A percentile compares a stretch with the other conserved stretches of the same genome.
Conservation (phyloP, 2,888 invertebrate genomes). For the Graphium colonna region DNA sequence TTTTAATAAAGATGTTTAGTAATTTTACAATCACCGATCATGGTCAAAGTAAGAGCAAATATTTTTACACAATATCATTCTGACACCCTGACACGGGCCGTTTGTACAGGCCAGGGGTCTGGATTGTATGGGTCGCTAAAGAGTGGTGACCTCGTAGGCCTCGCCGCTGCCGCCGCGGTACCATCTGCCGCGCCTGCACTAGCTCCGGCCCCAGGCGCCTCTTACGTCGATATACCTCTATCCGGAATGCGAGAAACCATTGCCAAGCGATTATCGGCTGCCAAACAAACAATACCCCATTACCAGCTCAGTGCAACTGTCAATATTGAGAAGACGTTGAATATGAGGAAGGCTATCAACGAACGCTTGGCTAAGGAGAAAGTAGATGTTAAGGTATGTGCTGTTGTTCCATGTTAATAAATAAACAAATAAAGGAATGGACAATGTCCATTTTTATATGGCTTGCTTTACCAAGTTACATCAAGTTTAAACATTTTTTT, state of each 20-base stretch:
- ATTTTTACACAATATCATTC: background rate
- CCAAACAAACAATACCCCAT: slow-evolving; percentile 97
- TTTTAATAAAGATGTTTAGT: too few species aligned
- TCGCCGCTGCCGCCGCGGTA: slow-evolving; percentile 32
- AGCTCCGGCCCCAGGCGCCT: slow-evolving; percentile 66
- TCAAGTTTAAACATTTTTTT: too few species aligned
- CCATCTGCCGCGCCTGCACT: slow-evolving; percentile 41
- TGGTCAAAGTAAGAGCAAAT: background rate
- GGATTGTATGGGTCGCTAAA: slow-evolving; percentile 92
- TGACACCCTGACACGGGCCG: slow-evolving; percentile 29
- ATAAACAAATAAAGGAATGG: too few species aligned
- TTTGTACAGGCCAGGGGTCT: slow-evolving; percentile 82
- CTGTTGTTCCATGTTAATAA: too few species aligned
- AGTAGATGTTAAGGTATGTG: slow-evolving; percentile 79
- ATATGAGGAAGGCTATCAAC: slow-evolving; percentile 88
- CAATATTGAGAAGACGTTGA: slow-evolving; percentile 89
- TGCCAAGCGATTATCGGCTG: slow-evolving; percentile 91
- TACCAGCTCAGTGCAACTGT: slow-evolving; percentile 95
- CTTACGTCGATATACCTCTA: slow-evolving; percentile 89
- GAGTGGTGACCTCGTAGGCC: slow-evolving; percentile 85
- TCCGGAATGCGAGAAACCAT: slow-evolving; percentile 92
- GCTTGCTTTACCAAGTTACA: too few species aligned
- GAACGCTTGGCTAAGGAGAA: slow-evolving; percentile 88
- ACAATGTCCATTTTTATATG: too few species aligned
- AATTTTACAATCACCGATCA: too few species aligned